Conservation (phyloP, 1,140 invertebrate genomes). For the Arion vulgaris region DNA sequence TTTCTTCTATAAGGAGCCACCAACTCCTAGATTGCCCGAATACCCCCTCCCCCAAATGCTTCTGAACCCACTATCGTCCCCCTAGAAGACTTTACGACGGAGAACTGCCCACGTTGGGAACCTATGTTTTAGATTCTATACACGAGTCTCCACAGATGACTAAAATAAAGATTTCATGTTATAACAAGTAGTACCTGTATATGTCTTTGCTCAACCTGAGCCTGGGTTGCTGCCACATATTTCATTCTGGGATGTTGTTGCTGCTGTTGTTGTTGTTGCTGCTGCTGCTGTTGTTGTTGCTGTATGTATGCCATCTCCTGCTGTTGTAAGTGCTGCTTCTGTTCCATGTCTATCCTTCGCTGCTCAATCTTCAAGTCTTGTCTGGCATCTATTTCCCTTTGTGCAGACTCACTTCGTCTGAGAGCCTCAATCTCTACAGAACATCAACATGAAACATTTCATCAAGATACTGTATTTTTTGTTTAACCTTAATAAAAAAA, state of each 20-base stretch:
- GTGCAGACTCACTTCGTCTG: background rate
- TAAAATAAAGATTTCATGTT: no score
- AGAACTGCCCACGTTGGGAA: no score
- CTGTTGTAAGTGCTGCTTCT: slow-evolving; percentile 16
- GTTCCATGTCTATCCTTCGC: slow-evolving; percentile 18
- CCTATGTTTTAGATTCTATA: no score
- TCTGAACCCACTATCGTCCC: no score
- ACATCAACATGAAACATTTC: background rate
- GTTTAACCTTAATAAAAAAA: no score
- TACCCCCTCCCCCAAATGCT: no score
- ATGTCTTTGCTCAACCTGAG: slow-evolving; percentile 1
- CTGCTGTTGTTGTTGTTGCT: no score
- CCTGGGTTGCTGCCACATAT: background rate
- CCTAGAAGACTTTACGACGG: no score
- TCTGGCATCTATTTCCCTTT: background rate
- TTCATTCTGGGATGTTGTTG: slow-evolving; percentile 6
- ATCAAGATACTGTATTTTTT: no score
- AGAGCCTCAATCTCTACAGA: background rate
- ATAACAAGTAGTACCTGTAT: background rate
- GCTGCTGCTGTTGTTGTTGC: slow-evolving; percentile 12
- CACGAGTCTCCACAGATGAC: no score
- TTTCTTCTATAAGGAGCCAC: no score
- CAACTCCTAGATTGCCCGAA: no score
- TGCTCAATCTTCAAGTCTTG: slow-evolving; percentile 17
- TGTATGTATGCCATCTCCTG: slow-evolving; percentile 13